Percentiles rank a stretch among this genome's conserved stretches.
These are phyloP conservation scores for Oryctes rhinoceros DNA, from an alignment of 1,140 invertebrate species.

Conservation along the genomic window DNA sequence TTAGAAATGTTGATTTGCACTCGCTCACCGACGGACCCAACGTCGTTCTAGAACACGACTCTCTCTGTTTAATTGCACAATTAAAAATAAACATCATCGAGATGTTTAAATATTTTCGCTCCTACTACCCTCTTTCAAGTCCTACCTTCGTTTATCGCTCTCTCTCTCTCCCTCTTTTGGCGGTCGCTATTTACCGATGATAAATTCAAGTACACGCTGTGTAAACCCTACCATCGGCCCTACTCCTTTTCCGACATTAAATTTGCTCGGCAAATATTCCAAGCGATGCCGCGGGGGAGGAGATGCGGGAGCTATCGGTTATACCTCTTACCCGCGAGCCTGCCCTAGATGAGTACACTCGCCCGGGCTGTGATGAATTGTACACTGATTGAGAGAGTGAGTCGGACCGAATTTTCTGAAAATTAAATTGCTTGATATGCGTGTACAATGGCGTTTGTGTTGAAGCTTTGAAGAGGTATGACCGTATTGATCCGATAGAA, in stretches of 20 bases:
- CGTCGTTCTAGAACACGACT: neutral
- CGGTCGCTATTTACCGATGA: conserved; percentile 19
- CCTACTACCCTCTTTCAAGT: neutral
- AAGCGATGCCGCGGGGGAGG: neutral
- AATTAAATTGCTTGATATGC: conserved; percentile 29
- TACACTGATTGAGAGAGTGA: conserved; percentile 22
- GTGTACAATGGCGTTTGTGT: neutral
- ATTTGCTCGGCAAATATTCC: conserved; percentile 24
- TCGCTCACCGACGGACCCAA: neutral
- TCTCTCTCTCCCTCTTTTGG: neutral
- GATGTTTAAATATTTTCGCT: conserved; percentile 33
- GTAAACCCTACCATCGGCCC: conserved; percentile 23
- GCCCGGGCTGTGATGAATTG: conserved; percentile 24
- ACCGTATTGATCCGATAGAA: neutral
- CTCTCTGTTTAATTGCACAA: conserved; percentile 19
- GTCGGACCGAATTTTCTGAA: conserved; percentile 17
- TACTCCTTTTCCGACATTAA: conserved; percentile 27
- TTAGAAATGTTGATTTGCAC: conserved; percentile 28
- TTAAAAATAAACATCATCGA: conserved; percentile 37
- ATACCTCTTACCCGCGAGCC: conserved; percentile 17
- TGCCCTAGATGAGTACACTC: conserved; percentile 22
- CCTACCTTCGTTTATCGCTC: too few species aligned
- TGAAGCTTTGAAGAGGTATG: neutral
- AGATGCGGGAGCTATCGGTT: neutral
- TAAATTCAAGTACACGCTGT: conserved; percentile 34